phyloP scores from a whole-genome alignment of 2,113 vertebrate genomes.

The Zeus faber region DNA sequence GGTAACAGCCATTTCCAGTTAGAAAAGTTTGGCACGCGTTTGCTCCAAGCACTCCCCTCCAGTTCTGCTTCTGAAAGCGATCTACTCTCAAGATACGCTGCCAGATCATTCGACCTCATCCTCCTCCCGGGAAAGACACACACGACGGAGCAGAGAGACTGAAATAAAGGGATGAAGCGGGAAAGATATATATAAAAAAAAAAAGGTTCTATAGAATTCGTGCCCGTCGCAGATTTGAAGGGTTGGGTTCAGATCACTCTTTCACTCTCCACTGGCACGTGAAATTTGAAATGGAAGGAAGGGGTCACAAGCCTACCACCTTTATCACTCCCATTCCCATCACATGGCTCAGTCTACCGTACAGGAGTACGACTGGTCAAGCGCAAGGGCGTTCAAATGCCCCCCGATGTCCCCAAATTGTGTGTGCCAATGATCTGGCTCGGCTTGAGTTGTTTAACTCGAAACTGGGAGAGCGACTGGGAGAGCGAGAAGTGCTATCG shows the following conservation, averaged over 20 bases:
- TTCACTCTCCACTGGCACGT: not conserved
- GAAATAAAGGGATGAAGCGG: not conserved
- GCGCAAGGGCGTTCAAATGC: not conserved
- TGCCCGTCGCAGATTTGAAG: not conserved
- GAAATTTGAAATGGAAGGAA: not conserved
- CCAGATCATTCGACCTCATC: too few relatives aligned
- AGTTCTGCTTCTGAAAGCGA: not conserved
- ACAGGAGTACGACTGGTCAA: too few relatives aligned
- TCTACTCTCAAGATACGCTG: too few relatives aligned
- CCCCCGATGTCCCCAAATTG: conserved; percentile 26
- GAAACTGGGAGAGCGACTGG: conserved; percentile 28
- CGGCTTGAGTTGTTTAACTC: conserved; percentile 22
- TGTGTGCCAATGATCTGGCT: conserved; percentile 1
- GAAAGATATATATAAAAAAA: not conserved
- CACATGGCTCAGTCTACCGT: not conserved
- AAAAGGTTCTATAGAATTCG: too few relatives aligned
- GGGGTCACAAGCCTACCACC: not conserved
- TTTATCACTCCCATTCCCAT: not conserved
- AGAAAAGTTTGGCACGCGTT: not conserved
- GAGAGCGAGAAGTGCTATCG: conserved; percentile 27
- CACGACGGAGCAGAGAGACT: not conserved
- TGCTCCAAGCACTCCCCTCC: too few relatives aligned
- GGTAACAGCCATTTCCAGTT: not conserved
- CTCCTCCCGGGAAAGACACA: not conserved
- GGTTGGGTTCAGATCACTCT: not conserved